A percentile compares a stretch with the other conserved stretches of the same genome.
phyloP scores from a whole-genome alignment of 2,797 vertebrate species.

The Lutjanus argentimaculatus region DNA sequence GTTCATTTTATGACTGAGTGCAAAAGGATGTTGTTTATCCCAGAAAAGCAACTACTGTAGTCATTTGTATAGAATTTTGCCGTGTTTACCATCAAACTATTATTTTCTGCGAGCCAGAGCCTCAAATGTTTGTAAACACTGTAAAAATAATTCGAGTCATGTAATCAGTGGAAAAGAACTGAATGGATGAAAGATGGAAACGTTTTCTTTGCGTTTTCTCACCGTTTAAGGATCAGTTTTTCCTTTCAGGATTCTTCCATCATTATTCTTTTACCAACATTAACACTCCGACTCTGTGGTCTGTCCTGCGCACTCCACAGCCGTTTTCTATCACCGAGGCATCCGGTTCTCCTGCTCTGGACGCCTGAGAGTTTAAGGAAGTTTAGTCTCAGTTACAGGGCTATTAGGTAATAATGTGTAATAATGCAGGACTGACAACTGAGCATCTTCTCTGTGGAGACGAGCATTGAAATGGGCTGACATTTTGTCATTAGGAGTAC shows the following conservation, averaged over 20 bases:
- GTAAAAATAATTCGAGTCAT: slow-evolving; percentile 15
- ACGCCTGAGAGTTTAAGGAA: slow-evolving; percentile 57
- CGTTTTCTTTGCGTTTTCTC: background rate
- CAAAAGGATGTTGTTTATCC: slow-evolving; percentile 21
- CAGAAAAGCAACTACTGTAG: slow-evolving; percentile 9
- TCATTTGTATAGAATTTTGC: background rate
- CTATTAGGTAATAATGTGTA: slow-evolving; percentile 54
- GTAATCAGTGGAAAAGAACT: slow-evolving; percentile 8
- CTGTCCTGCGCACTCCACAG: slow-evolving; percentile 12
- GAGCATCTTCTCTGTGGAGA: slow-evolving; percentile 28
- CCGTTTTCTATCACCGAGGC: background rate
- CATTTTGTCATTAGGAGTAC: slow-evolving; percentile 41
- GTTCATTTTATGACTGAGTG: background rate
- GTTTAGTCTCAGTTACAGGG: slow-evolving; percentile 62
- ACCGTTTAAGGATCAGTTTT: background rate
- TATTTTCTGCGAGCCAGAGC: slow-evolving; percentile 4
- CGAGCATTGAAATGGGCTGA: slow-evolving; percentile 15
- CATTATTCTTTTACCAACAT: slow-evolving; percentile 23
- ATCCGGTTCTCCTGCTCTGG: slow-evolving; percentile 29
- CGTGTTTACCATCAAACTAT: slow-evolving; percentile 4
- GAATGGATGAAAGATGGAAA: background rate
- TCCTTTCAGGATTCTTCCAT: background rate
- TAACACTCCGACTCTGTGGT: slow-evolving; percentile 13
- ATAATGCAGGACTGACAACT: slow-evolving; percentile 26
- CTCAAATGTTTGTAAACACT: slow-evolving; percentile 19